These are phyloP conservation scores for Cordylochernes scorpioides DNA, from an alignment of 2,888 invertebrate species.

Conservation along the genomic window DNA sequence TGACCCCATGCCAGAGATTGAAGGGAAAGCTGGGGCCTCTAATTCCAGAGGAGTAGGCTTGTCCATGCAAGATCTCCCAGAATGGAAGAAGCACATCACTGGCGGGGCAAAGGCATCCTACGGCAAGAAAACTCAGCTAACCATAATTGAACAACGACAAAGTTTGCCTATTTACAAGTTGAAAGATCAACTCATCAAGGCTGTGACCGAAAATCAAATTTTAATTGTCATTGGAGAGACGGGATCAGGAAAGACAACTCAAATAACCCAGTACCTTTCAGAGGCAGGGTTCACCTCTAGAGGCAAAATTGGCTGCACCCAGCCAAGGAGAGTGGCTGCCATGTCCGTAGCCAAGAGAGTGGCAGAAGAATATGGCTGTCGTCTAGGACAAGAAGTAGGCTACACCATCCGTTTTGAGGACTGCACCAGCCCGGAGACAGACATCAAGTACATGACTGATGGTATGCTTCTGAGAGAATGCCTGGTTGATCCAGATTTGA, in stretches of 20 bases:
- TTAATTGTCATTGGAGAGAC: slow-evolving; percentile 97
- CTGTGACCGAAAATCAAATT: slow-evolving; percentile 74
- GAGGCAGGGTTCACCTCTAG: slow-evolving; percentile 75
- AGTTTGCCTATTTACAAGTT: slow-evolving; percentile 85
- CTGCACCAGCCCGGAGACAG: slow-evolving; percentile 86
- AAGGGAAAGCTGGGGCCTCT: slow-evolving; percentile 38
- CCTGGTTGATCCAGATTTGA: slow-evolving; percentile 74
- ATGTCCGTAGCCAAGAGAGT: slow-evolving; percentile 98
- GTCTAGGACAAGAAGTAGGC: slow-evolving; percentile 81
- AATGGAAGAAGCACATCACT: slow-evolving; percentile 97
- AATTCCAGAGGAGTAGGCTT: slow-evolving; percentile 49
- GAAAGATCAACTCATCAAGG: slow-evolving; percentile 76
- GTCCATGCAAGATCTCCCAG: slow-evolving; percentile 64
- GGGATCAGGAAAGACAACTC: slow-evolving; percentile 93
- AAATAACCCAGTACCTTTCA: slow-evolving; percentile 91
- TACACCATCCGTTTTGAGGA: slow-evolving; percentile 99
- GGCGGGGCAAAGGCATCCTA: slow-evolving; percentile 93
- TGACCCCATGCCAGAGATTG: slow-evolving; percentile 69
- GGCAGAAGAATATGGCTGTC: slow-evolving; percentile 89
- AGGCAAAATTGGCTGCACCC: slow-evolving; percentile 76
- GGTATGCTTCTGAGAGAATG: slow-evolving; percentile 96
- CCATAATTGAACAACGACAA: slow-evolving; percentile 78
- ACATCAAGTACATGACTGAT: slow-evolving; percentile 99
- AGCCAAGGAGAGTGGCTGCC: slow-evolving; percentile 73
- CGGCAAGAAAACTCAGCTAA: slow-evolving; percentile 83